Conservation (phyloP, 2,113 vertebrate genomes). For the Coturnix japonica region DNA sequence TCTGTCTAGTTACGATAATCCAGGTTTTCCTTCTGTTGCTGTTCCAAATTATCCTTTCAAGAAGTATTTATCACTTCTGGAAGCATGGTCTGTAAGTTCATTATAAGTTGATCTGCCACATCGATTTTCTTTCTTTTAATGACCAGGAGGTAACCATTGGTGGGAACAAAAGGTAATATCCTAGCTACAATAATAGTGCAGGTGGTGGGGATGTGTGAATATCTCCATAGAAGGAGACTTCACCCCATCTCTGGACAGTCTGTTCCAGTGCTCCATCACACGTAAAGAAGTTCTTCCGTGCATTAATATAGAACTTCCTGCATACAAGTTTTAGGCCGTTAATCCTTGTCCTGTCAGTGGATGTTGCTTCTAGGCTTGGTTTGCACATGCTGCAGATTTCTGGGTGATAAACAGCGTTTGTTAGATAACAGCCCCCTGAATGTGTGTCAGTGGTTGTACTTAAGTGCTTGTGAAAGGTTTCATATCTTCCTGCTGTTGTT, state of each 20-base stretch:
- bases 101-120: not conserved
- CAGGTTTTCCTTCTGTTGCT: not conserved
- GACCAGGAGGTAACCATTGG: not conserved
- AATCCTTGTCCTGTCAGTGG: too few relatives aligned
- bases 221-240: too few relatives aligned
- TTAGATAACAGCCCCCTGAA: not conserved
- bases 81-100: not conserved
- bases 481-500: fast-evolving
- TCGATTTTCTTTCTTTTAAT: not conserved
- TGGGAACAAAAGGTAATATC: not conserved
- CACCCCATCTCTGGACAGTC: too few relatives aligned
- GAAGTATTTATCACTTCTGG: not conserved
- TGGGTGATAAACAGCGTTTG: not conserved
- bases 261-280: too few relatives aligned
- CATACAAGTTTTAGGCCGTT: too few relatives aligned
- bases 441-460: fast-evolving
- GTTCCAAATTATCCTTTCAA: not conserved
- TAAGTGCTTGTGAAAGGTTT: not conserved
- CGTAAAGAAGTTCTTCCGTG: too few relatives aligned
- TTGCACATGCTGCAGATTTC: not conserved
- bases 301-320: too few relatives aligned
- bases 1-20: not conserved
- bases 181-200: not conserved
- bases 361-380: too few relatives aligned
- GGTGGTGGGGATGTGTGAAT: not conserved